Evolutionary conservation across 2,113 vertebrate genomes (phyloP).

Genomic region (Herpetotheres cachinnans): DNA sequence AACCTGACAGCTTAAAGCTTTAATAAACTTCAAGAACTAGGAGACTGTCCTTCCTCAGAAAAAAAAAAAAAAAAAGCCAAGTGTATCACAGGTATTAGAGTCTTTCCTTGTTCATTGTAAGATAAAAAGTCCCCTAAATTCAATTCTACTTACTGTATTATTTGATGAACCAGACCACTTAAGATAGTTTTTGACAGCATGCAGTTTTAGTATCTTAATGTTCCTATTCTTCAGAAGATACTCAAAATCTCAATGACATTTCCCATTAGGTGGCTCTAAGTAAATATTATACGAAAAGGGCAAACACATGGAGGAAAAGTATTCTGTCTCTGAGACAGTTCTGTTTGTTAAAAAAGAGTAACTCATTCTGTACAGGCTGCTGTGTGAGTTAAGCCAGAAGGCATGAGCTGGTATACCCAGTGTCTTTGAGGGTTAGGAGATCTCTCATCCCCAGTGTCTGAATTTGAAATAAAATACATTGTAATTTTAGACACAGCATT

Average conservation of each 20-base stretch:
- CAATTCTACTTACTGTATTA: constrained; percentile 68
- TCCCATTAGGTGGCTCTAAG: constrained; percentile 65
- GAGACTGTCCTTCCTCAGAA: constrained; percentile 38
- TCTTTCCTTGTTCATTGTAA: constrained; percentile 59
- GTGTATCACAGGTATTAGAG: constrained; percentile 58
- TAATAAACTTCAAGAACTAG: constrained; percentile 79
- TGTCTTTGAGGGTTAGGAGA: background rate
- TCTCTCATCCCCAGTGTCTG: background rate
- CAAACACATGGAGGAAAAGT: constrained; percentile 48
- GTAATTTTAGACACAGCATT: background rate
- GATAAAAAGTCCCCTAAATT: constrained; percentile 67
- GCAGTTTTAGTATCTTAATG: constrained; percentile 64
- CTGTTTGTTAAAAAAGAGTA: constrained; percentile 15
- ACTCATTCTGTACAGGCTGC: background rate
- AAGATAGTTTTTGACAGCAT: constrained; percentile 71
- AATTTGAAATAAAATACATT: background rate
- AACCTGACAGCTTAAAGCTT: constrained; percentile 81
- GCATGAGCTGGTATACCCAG: background rate
- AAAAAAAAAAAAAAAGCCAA: background rate
- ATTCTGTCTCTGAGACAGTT: constrained; percentile 6
- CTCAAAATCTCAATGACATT: constrained; percentile 69
- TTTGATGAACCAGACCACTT: constrained; percentile 67
- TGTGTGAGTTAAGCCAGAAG: background rate
- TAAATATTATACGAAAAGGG: constrained; percentile 71
- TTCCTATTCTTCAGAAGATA: constrained; percentile 63